Base-by-base conservation (phyloP, 2,797 vertebrate species). In the Pseudomugil gertrudae region DNA sequence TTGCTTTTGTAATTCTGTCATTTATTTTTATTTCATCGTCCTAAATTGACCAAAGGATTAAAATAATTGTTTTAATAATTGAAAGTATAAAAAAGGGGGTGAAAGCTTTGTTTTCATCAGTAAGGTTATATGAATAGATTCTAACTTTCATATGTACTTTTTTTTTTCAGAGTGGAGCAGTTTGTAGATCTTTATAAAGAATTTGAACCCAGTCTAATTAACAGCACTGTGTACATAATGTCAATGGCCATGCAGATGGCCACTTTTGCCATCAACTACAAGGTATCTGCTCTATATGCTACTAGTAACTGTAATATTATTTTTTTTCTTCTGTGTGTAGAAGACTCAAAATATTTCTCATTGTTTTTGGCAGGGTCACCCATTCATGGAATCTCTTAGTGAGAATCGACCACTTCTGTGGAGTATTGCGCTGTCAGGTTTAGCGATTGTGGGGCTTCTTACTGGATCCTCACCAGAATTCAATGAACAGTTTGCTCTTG, bases 201-300 rank as follows among this genome's bases (percentile, higher is more conserved):
- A 50, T 99, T 99, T 80, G 96, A 98, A 90, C 97, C 98, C 0
- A 98, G 95, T 77, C 91, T 99, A 23, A 97, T 99, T 63, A 99
- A 99, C 93, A 99, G 97, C 91, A 99, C 98, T 0, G 96, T 99
- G 62, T 99, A 99, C 84, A 97, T 99, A 81, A 98, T 99, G 96
- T 97, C 97, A 3, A 97, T 99, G 97, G 97, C 97, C 48, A 99
- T 98, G 97, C 98, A 99, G 83, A 97, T 98, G 94, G 97, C 96
- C 69, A 99, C 98, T 0, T 99, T 99, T n/a, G 97, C 97, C 60
- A 99, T 99, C 89, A 99, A 99, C 90, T 99, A 99, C 89, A 99
- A 98, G 96, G 97, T 97, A 91, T 17, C 43, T 66, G 21, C 63
- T 36, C 13, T 53, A 27, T 59, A 57, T 60, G n/a, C 1, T n/a